phyloP scores from a whole-genome alignment of 2,888 invertebrate genomes.

The Euspilapteryx auroguttella region DNA sequence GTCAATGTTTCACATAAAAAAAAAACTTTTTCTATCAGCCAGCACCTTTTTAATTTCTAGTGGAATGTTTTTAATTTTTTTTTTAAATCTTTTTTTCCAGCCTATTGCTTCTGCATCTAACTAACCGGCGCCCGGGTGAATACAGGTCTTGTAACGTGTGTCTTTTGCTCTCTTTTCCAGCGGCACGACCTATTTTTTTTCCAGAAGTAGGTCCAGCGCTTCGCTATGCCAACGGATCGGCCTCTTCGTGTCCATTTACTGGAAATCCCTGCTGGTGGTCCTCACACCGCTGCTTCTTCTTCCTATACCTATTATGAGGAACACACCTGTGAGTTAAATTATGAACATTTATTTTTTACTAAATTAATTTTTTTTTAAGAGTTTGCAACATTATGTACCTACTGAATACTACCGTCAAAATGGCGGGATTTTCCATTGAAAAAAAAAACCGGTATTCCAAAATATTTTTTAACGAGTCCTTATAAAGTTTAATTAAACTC shows the following conservation, averaged over 20 bases:
- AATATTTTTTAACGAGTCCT: too few species aligned
- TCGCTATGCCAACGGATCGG: slow-evolving; percentile 29
- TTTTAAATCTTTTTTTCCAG: slow-evolving; percentile 2
- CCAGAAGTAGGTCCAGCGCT: slow-evolving; percentile 31
- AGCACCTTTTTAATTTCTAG: too few species aligned
- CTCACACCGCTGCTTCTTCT: slow-evolving; percentile 69
- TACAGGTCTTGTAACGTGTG: slow-evolving; percentile 3
- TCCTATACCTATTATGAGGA: slow-evolving; percentile 66
- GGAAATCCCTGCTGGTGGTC: slow-evolving; percentile 73
- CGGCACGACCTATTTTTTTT: slow-evolving; percentile 45
- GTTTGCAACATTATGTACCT: too few species aligned
- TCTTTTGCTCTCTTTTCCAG: slow-evolving; percentile 21
- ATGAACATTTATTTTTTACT: too few species aligned
- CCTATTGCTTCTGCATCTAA: slow-evolving; percentile 1
- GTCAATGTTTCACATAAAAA: too few species aligned
- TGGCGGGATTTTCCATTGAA: too few species aligned
- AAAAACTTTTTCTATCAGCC: too few species aligned
- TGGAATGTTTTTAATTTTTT: not conserved
- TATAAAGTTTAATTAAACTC: too few species aligned
- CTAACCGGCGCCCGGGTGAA: slow-evolving; percentile 3
- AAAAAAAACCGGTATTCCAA: too few species aligned
- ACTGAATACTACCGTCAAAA: too few species aligned
- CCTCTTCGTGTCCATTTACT: slow-evolving; percentile 67
- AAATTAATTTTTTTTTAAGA: too few species aligned
- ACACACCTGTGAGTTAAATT: slow-evolving; percentile 58